These are phyloP conservation scores for Lepisosteus osseus DNA, from an alignment of 2,113 vertebrate species.

Conservation along the genomic window DNA sequence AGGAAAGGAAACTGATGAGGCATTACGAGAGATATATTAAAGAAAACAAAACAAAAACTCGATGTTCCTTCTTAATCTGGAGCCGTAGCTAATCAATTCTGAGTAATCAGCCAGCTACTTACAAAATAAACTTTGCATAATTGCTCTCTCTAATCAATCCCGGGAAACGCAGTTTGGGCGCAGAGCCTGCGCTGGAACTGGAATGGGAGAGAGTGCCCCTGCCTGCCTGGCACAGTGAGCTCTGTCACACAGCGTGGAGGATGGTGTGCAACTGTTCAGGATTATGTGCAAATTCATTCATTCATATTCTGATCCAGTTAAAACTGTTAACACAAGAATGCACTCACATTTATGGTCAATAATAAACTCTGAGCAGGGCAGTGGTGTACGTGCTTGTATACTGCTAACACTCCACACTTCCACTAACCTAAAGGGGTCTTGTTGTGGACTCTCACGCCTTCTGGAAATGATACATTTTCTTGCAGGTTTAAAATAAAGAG, in stretches of 20 bases:
- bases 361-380: no score
- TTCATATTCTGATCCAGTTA: conserved; percentile 20
- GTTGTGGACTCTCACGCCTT: not conserved
- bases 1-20: not conserved
- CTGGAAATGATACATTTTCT: not conserved
- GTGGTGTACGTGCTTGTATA: no score
- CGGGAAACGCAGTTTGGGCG: conserved; percentile 18
- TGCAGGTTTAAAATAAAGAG: not conserved
- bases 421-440: no score
- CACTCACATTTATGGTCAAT: no score
- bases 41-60: no score
- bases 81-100: conserved; percentile 24
- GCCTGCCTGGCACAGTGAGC: not conserved
- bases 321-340: not conserved
- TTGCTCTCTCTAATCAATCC: conserved; percentile 35
- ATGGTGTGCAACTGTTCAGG: conserved; percentile 13
- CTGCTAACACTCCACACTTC: no score
- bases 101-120: conserved; percentile 29
- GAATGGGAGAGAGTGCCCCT: not conserved
- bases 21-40: no score
- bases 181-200: conserved; percentile 3
- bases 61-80: conserved; percentile 8
- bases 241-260: conserved; percentile 5
- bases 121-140: conserved; percentile 30
- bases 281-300: conserved; percentile 31